Base-by-base conservation (phyloP, 2,888 invertebrate genomes). In the Zhuqinia jingwanae region DNA sequence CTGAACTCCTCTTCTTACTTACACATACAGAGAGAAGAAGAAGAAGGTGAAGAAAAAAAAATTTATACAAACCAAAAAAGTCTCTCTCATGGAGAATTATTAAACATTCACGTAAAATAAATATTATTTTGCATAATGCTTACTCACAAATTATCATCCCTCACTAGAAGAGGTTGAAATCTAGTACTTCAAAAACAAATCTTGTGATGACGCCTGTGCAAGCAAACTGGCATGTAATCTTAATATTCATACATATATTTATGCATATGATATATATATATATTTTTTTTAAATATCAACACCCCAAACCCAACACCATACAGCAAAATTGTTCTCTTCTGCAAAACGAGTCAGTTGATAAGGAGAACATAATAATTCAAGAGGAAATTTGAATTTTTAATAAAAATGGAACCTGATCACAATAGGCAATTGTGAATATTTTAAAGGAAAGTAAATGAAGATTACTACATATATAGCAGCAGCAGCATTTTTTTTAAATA, bases 81-180 rank as follows among this genome's bases (percentile, higher is more conserved):
- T 45, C 25, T 15, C 50, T 50, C 70, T 70, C 70, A 25, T 60
- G 45, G 60, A 60, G 42, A 73, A 81, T 79, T 70, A 81, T 81
- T 81, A 73, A 60, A 50, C 17, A 75, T 82, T 75, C 82, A 82
- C 82, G 82, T 75, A 82, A 82, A 82, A 75, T 82, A 82, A 82
- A 82, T 75, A 82, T 63, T 60, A 82, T 75, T 82, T 75, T 73
- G 82, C 68, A 75, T 82, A 75, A 82, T 82, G 82, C 82, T 82
- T 82, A 17, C 60, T 63, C 75, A 82, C 60, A 75, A 82, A 82
- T 70, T 82, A 82, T 75, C 82, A 75, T 60, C 30, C 58, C 20
- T 56, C 22, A n/a, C 25, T 27, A 65, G 36, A n/a, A 30, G 22
- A 17, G 22, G 3, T 42, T 42, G 22, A 68, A 68, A 50, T 47